Evolutionary conservation across 1,140 invertebrate species (phyloP).

Genomic region (Coelopa frigida): DNA sequence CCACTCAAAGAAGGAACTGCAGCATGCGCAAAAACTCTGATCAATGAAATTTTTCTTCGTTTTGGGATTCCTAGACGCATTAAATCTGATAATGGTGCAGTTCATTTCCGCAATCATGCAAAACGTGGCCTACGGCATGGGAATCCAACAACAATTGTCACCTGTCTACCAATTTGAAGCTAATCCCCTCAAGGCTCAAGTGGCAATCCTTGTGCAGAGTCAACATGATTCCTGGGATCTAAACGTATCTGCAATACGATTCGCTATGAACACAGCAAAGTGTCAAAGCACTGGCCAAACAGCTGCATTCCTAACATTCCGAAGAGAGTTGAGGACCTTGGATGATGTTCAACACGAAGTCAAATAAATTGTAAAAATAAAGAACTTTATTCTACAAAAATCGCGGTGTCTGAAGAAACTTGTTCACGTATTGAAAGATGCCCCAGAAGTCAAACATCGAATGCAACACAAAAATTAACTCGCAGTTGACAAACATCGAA

Average conservation of each 20-base stretch:
- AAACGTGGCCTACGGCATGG: constrained; percentile 18
- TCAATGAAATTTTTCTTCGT: constrained; percentile 4
- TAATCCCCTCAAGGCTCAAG: constrained; percentile 40
- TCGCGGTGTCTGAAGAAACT: not conserved
- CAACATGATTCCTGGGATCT: constrained; percentile 38
- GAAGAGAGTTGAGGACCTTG: constrained; percentile 22
- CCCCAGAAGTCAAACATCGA: not conserved
- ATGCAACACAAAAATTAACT: not conserved
- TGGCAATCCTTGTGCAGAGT: constrained; percentile 28
- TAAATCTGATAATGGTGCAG: not conserved
- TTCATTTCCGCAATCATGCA: constrained; percentile 3
- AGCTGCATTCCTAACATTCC: constrained; percentile 42
- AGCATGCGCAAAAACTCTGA: not conserved
- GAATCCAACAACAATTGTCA: constrained; percentile 26
- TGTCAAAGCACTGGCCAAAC: constrained; percentile 42
- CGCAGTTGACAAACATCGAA: not conserved
- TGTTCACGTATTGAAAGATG: not conserved
- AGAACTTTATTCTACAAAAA: not conserved
- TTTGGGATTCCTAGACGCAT: not conserved
- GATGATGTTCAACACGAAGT: not conserved
- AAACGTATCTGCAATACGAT: constrained; percentile 34
- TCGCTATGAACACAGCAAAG: constrained; percentile 40
- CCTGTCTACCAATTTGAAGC: constrained; percentile 38
- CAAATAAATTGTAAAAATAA: not conserved
- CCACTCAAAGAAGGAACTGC: not conserved